Evolutionary conservation across 2,888 invertebrate species (phyloP).

Genomic region (Cremastinae sp.): DNA sequence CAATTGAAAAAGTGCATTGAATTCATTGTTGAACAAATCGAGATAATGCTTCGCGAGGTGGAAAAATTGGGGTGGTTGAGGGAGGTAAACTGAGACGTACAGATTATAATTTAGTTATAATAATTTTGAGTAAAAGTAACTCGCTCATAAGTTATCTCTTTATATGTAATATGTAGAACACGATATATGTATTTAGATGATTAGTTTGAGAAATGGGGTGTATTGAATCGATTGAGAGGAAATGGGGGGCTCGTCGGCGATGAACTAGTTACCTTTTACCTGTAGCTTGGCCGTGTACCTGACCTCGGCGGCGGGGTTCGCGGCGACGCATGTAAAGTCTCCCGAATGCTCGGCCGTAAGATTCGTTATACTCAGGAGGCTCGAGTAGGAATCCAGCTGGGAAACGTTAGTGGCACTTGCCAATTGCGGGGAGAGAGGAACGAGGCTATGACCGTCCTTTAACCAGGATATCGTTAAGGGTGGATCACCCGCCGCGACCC

Average conservation of each 20-base stretch:
- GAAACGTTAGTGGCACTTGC: constrained; percentile 85
- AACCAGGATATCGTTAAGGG: constrained; percentile 91
- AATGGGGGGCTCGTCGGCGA: constrained; percentile 72
- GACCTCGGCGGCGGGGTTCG: constrained; percentile 90
- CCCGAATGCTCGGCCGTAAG: constrained; percentile 88
- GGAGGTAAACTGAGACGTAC: too few species aligned
- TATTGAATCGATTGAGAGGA: constrained; percentile 46
- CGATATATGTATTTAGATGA: too few species aligned
- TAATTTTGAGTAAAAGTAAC: too few species aligned
- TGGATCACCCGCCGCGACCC: constrained; percentile 90
- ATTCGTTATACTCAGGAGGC: constrained; percentile 89
- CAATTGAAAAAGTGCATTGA: too few species aligned
- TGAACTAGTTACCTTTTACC: constrained; percentile 88
- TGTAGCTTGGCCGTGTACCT: constrained; percentile 90
- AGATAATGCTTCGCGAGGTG: too few species aligned
- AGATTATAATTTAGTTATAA: too few species aligned
- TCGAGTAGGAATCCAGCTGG: constrained; percentile 89
- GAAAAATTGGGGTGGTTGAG: too few species aligned
- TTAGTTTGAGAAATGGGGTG: too few species aligned
- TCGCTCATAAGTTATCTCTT: too few species aligned
- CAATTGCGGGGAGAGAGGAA: constrained; percentile 84
- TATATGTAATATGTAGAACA: too few species aligned
- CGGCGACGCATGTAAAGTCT: constrained; percentile 90
- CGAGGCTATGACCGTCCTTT: constrained; percentile 86
- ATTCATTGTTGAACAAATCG: too few species aligned